These are phyloP conservation scores for Hemibagrus wyckioides DNA, from an alignment of 2,113 vertebrate genomes.

Conservation along the genomic window DNA sequence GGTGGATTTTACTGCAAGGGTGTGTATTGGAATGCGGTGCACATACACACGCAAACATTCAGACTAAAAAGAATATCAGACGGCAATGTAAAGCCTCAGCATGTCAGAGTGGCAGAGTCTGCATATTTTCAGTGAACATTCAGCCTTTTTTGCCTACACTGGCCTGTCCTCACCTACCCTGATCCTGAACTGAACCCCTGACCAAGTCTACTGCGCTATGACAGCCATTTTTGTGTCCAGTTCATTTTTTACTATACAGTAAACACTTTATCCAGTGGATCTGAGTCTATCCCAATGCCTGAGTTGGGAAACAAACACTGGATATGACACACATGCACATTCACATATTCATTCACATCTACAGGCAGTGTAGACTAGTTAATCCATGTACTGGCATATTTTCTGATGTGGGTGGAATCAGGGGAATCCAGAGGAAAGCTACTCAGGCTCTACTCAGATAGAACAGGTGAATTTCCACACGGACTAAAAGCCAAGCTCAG, in stretches of 20 bases:
- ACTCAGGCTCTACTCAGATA: background rate
- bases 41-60: background rate
- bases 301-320: background rate
- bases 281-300: background rate
- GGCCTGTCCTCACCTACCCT: too few species aligned
- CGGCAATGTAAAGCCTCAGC: background rate
- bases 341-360: background rate
- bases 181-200: background rate
- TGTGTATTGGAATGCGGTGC: background rate
- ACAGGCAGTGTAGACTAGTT: background rate
- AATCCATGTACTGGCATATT: background rate
- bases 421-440: background rate
- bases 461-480: background rate
- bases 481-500: background rate
- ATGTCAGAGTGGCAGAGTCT: background rate
- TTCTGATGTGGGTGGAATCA: background rate
- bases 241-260: background rate
- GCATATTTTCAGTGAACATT: background rate
- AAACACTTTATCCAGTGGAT: background rate
- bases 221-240: background rate
- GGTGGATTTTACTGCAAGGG: conserved; percentile 94
- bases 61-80: background rate
- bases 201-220: background rate
- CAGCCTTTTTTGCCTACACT: background rate
- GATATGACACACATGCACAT: background rate